Evolutionary conservation across 2,888 invertebrate species (phyloP).

Genomic region (Pristionchus mayeri): DNA sequence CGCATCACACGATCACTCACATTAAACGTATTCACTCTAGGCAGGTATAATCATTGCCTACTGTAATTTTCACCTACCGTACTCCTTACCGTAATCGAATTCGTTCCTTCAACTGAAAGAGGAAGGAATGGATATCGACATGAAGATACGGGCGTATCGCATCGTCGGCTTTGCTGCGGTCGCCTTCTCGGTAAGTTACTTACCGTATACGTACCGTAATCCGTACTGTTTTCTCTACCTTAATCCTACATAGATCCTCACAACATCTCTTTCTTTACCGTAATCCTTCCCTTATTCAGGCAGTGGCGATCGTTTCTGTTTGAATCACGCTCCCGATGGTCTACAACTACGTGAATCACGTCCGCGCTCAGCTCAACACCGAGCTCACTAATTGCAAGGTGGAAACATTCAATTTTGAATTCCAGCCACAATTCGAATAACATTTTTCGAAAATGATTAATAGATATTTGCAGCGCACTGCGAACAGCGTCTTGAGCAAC

Average conservation of each 20-base stretch:
- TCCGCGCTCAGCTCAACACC: constrained; percentile 65
- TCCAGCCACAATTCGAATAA: no score
- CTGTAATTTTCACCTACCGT: no score
- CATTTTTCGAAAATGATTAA: no score
- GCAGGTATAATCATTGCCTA: no score
- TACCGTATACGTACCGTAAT: no score
- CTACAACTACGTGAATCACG: constrained; percentile 69
- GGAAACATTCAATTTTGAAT: neutral
- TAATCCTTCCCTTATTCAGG: constrained; percentile 31
- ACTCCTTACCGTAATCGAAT: no score
- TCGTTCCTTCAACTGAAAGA: neutral
- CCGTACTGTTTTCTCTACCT: no score
- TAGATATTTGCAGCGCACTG: constrained; percentile 56
- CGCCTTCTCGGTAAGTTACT: constrained; percentile 61
- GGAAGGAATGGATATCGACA: constrained; percentile 65
- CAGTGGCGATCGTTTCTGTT: constrained; percentile 67
- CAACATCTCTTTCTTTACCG: no score
- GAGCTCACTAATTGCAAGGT: constrained; percentile 66
- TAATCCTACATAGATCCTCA: no score
- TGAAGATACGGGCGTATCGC: constrained; percentile 69
- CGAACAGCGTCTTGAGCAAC: constrained; percentile 64
- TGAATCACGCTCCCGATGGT: constrained; percentile 70
- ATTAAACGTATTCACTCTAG: no score
- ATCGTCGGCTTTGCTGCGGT: constrained; percentile 70
- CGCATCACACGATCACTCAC: no score